A percentile compares a stretch with the other conserved stretches of the same genome.
Evolutionary conservation across 2,113 vertebrate species (phyloP).

Genomic region (Etia nguti): DNA sequence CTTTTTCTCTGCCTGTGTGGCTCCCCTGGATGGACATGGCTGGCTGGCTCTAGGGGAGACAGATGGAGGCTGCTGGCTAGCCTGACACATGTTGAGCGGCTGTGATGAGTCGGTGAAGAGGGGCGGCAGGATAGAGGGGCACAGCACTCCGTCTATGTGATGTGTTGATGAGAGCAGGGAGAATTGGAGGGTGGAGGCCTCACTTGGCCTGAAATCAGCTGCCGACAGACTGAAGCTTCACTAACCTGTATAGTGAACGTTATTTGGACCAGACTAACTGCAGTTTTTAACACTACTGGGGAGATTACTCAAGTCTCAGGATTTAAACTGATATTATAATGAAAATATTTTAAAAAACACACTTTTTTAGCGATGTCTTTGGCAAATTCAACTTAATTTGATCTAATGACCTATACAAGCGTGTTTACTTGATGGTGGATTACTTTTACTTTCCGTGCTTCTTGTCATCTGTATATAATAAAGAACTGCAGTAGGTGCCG

Average conservation of each 20-base stretch:
- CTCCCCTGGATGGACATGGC: conserved; percentile 58
- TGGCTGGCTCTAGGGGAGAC: conserved; percentile 67
- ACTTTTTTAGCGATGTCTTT: background rate
- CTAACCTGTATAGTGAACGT: background rate
- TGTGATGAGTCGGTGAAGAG: conserved; percentile 72
- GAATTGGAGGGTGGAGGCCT: conserved; percentile 22
- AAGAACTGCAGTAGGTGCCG: background rate
- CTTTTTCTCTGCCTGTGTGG: conserved; percentile 58
- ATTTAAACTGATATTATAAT: background rate
- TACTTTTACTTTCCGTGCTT: background rate
- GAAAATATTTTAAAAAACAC: background rate
- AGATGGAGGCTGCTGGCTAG: conserved; percentile 65
- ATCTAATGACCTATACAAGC: background rate
- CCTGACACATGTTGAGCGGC: conserved; percentile 73
- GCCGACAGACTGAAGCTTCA: background rate
- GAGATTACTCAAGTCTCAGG: background rate
- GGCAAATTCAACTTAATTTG: background rate
- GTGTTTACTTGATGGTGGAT: background rate
- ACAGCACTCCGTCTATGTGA: conserved; percentile 59
- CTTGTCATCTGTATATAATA: background rate
- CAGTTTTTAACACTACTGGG: background rate
- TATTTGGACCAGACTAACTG: background rate
- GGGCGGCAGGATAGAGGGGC: conserved; percentile 27
- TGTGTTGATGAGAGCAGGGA: conserved; percentile 53
- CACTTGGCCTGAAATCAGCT: background rate